Base-by-base conservation (phyloP, 2,888 invertebrate species). In the Chymomyza amoena region DNA sequence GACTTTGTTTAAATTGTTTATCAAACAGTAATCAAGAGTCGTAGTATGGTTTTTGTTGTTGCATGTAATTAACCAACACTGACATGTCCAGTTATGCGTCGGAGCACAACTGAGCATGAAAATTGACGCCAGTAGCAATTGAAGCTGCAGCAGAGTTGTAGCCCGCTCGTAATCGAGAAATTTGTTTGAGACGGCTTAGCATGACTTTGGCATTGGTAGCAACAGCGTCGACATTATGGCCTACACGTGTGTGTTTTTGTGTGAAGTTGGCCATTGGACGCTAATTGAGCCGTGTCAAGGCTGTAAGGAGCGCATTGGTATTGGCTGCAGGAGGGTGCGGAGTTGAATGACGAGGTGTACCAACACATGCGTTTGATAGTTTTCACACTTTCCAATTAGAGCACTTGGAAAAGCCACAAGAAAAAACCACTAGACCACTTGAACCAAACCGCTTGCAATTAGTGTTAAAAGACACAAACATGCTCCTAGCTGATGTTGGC, bases 21-120 rank as follows among this genome's bases (percentile, higher is more conserved):
- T 64, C 57, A 57, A 69, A 74, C 81, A 73, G 57, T 72, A 78
- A 78, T 81, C 77, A 75, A 63, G 66, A 57, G 66, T 64, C 61
- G 74, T 61, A 71, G 69, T 59, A 51, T 70, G 1, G 52, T 4
- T 9, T 45, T 10, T 63, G 68, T 16, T 77, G 71, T 68, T 80
- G 84, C 75, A 86, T 82, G 80, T 78, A 87, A 85, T 85, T 85
- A 85, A 88, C 73, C 82, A 86, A 57, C 87, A 86, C 79, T 86
- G 85, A 88, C 88, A 86, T 86, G 87, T 88, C 87, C 78, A 79
- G 82, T 75, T 76, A 73, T 80, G 87, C 75, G 80, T 79, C 80
- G 72, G 85, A 13, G 39, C 39, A 87, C 85, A 82, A 73, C 74
- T 62, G 69, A 50, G 70, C 65, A 72, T 72, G 57, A 74, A 78